A percentile compares a stretch with the other conserved stretches of the same genome.
Evolutionary conservation across 2,113 vertebrate genomes (phyloP).

Genomic region (Hucho hucho): DNA sequence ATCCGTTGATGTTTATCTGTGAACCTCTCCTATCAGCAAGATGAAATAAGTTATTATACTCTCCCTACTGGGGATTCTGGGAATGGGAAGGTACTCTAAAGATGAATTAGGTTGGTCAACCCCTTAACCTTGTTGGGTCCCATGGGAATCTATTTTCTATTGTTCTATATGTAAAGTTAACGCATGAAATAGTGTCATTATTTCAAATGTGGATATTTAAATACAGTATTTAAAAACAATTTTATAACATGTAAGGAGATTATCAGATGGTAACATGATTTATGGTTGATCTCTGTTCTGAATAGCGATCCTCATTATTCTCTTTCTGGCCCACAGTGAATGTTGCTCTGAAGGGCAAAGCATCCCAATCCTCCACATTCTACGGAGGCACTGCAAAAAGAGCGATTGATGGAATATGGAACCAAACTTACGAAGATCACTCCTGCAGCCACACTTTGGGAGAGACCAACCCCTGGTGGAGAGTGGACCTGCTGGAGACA

Average conservation of each 20-base stretch:
- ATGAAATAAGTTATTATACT: neutral
- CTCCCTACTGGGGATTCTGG: neutral
- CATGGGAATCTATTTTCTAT: neutral
- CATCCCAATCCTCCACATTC: constrained; percentile 27
- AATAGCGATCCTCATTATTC: too few relatives aligned
- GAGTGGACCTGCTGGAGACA: constrained; percentile 43
- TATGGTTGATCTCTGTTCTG: neutral
- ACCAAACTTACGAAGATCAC: neutral
- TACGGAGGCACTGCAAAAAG: neutral
- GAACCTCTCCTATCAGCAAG: neutral
- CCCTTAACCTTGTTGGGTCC: neutral
- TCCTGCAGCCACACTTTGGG: constrained; percentile 33
- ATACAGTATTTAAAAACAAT: neutral
- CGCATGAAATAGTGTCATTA: neutral
- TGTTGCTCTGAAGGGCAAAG: constrained; percentile 42
- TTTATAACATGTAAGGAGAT: neutral
- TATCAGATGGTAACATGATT: neutral
- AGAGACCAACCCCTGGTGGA: constrained; percentile 39
- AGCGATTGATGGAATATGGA: constrained; percentile 43
- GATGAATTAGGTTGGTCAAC: neutral
- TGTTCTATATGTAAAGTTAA: neutral
- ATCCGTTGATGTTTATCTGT: neutral
- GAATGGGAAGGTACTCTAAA: neutral
- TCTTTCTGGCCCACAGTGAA: too few relatives aligned
- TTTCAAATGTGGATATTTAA: neutral